Base-by-base conservation (phyloP, 2,797 vertebrate genomes). In the Sebastes vulpes region DNA sequence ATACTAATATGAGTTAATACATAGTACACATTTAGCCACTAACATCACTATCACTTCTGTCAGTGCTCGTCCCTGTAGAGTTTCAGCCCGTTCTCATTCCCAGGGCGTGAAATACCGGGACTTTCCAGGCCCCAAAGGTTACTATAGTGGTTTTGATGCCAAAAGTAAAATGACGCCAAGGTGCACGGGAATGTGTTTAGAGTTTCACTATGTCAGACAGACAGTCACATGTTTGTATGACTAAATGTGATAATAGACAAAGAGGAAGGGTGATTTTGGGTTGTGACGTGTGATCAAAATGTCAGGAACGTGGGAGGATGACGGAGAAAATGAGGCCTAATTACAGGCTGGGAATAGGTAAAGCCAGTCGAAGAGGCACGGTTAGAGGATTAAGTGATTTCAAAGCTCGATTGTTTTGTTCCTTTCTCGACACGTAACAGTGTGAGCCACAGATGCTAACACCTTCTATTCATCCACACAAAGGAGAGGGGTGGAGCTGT, bases 381-480 rank as follows among this genome's bases (percentile, higher is more conserved):
- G 8, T 9, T 21, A 46, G 16, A 58, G 54, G 65, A 84, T 76
- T 75, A 82, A 54, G 32, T n/a, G 58, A 67, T 57, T 54, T 48
- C 9, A 53, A 18, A 58, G 35, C 46, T 58, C 28, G 46, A 48
- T 35, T 26, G 59, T 61, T 71, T 56, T 71, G 21, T 79, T 71
- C 18, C 14, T 6, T 76, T 50, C 54, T 52, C 29, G 46, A 21
- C 25, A 25, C 18, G n/a, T 65, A 61, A 64, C 8, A 35, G 9
- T 5, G 9, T 23, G 11, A 69, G 52, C 64, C 52, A 25, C 35
- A 38, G 23, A 59, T 14, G 63, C 73, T 31, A 63, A 84, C 63
- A 79, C 79, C 72, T 72, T 64, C 70, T 32, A 82, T 89, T 85
- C 86, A 84, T 75, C 23, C n/a, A 67, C 74, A 88, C 85, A 81